Evolutionary conservation across 2,888 invertebrate genomes (phyloP).

Genomic region (Thecocarcelia acutangulata): DNA sequence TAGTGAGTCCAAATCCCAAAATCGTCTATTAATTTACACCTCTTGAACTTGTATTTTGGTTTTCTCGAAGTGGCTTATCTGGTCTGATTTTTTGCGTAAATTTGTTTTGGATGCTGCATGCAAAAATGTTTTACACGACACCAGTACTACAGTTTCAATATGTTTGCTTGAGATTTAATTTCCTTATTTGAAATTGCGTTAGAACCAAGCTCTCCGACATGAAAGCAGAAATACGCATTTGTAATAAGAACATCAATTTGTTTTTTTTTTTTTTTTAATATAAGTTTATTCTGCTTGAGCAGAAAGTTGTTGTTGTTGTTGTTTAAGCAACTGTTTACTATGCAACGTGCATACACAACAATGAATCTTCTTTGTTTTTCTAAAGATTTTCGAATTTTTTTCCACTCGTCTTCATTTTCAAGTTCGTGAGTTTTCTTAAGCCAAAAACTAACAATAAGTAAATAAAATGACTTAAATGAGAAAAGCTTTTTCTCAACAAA

Average conservation of each 20-base stretch:
- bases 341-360: constrained; percentile 32
- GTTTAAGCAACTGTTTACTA: constrained; percentile 18
- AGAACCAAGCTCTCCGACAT: too few species aligned
- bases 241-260: neutral
- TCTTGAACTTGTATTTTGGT: too few species aligned
- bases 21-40: too few species aligned
- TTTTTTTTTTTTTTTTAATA: neutral
- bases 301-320: constrained; percentile 17
- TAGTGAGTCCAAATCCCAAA: too few species aligned
- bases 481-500: neutral
- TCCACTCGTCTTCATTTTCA: constrained; percentile 15
- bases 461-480: constrained; percentile 21
- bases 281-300: neutral
- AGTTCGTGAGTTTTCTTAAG: constrained; percentile 27
- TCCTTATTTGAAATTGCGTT: too few species aligned
- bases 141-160: too few species aligned
- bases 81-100: too few species aligned
- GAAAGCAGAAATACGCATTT: too few species aligned
- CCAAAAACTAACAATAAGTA: constrained; percentile 23
- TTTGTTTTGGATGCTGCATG: too few species aligned
- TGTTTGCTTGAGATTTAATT: too few species aligned
- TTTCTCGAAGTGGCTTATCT: too few species aligned
- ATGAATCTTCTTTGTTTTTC: constrained; percentile 33
- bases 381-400: constrained; percentile 34
- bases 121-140: too few species aligned